Conservation (phyloP, 1,140 invertebrate genomes). For the Eciton burchellii region DNA sequence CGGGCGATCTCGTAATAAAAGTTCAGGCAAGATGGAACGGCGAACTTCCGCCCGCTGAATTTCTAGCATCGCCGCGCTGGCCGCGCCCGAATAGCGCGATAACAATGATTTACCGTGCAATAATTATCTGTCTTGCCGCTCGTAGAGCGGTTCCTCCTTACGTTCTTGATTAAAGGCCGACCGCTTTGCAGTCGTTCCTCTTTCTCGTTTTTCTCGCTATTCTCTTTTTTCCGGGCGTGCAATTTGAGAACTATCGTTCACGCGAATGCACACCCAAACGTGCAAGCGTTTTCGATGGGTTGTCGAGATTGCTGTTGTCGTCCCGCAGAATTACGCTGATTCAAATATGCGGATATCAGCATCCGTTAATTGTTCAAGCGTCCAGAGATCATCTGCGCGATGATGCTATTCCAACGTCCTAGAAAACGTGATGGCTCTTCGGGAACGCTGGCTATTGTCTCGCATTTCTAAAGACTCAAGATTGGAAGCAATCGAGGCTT, state of each 20-base stretch:
- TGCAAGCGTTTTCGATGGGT: conserved; percentile 16
- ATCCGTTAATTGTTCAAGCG: background rate
- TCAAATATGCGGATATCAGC: background rate
- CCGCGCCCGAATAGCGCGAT: conserved; percentile 63
- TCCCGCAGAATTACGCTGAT: conserved; percentile 16
- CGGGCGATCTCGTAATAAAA: conserved; percentile 58
- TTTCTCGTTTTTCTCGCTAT: conserved; percentile 9
- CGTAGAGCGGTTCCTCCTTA: conserved; percentile 27
- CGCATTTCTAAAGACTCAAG: background rate
- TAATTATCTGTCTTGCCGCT: conserved; percentile 74
- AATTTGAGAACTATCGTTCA: conserved; percentile 71
- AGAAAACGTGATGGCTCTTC: background rate
- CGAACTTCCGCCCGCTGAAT: conserved; percentile 62
- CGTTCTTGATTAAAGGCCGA: conserved; percentile 27
- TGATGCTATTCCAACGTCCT: background rate
- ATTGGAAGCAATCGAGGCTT: background rate
- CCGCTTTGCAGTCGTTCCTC: background rate
- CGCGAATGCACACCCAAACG: background rate
- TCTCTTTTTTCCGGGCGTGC: conserved; percentile 56
- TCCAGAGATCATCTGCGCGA: conserved; percentile 1
- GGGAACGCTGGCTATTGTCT: background rate
- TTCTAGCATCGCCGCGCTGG: conserved; percentile 13
- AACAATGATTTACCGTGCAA: conserved; percentile 75
- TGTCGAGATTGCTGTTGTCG: conserved; percentile 51
- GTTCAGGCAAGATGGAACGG: conserved; percentile 59